phyloP scores from a whole-genome alignment of 2,113 vertebrate species.

The Pitta sordida region DNA sequence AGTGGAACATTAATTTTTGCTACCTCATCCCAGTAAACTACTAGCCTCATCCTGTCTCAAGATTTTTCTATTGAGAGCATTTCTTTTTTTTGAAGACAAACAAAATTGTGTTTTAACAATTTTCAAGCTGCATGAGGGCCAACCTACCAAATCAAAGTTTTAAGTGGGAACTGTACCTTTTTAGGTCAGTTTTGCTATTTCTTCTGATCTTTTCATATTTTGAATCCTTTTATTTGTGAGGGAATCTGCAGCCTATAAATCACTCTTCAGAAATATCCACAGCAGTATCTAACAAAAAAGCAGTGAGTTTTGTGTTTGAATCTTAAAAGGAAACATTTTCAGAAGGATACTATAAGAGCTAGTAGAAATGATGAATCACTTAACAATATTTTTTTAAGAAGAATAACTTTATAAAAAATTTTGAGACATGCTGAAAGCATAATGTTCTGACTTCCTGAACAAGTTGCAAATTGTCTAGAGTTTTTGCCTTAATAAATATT shows the following conservation, averaged over 20 bases:
- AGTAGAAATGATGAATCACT: not conserved
- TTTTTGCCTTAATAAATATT: not conserved
- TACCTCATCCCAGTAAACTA: not conserved
- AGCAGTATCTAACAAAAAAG: not conserved
- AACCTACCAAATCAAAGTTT: slow-evolving; percentile 12
- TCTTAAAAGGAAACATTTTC: slow-evolving; percentile 31
- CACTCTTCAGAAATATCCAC: not conserved
- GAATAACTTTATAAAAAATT: not conserved
- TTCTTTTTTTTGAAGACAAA: not conserved
- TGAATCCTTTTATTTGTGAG: not conserved
- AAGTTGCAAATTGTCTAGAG: not conserved
- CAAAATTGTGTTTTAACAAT: not conserved
- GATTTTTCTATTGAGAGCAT: not conserved
- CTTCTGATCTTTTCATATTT: not conserved
- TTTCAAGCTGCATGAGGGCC: not conserved
- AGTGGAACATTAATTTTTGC: not conserved
- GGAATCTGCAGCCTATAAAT: slow-evolving; percentile 1
- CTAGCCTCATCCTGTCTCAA: not conserved
- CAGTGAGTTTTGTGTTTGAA: not conserved
- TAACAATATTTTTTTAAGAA: not conserved
- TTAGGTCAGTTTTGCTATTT: not conserved
- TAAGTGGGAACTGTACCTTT: not conserved
- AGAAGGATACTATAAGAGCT: not conserved
- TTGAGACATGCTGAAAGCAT: not conserved
- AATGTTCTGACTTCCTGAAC: not conserved